phyloP scores from a whole-genome alignment of 2,797 vertebrate species.

The Tachyglossus aculeatus region DNA sequence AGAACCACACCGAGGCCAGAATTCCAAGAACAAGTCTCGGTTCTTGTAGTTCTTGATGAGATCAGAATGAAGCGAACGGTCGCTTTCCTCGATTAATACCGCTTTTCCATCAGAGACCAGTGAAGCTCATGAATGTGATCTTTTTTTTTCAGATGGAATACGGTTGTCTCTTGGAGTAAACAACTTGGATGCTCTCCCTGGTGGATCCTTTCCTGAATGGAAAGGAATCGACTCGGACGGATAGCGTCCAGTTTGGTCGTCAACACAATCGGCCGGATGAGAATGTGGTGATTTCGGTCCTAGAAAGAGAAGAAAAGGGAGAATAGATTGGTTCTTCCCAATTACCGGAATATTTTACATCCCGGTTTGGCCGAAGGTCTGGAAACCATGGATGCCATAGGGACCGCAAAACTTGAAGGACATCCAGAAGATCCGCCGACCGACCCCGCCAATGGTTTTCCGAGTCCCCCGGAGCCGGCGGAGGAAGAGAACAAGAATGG shows the following conservation, averaged over 20 bases:
- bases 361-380: slow-evolving; percentile 64
- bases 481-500: slow-evolving; percentile 72
- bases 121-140: slow-evolving; percentile 3
- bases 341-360: too few relatives aligned
- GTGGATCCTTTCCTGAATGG: not conserved
- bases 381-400: slow-evolving; percentile 77
- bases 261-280: slow-evolving; percentile 8
- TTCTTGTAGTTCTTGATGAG: not conserved
- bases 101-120: not conserved
- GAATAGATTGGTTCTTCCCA: too few relatives aligned
- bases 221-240: slow-evolving; percentile 18
- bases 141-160: slow-evolving; percentile 51
- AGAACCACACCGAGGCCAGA: not conserved
- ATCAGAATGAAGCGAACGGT: not conserved
- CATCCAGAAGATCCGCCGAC: slow-evolving; percentile 75
- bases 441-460: slow-evolving; percentile 65
- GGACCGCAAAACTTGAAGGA: slow-evolving; percentile 79
- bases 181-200: slow-evolving; percentile 2
- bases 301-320: slow-evolving; percentile 1
- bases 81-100: not conserved
- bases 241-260: not conserved
- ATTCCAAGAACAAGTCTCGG: not conserved
- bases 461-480: slow-evolving; percentile 67
- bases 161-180: slow-evolving; percentile 10
- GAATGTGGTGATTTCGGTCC: slow-evolving; percentile 22